Conservation (phyloP, 2,113 vertebrate genomes). For the Pygoscelis adeliae region DNA sequence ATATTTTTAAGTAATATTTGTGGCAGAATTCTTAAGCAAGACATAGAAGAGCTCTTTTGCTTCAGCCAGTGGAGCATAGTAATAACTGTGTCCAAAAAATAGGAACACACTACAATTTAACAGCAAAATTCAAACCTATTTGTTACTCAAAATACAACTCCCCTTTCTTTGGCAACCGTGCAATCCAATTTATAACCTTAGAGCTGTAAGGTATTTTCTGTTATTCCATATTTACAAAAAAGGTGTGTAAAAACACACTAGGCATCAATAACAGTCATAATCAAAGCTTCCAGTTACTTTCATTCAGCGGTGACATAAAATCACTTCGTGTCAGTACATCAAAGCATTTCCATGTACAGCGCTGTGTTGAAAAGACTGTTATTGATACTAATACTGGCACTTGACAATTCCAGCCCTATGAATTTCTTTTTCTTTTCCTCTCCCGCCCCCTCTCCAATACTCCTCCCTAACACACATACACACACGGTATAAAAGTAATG, state of each 20-base stretch:
- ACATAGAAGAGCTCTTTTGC: neutral
- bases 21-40: neutral
- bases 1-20: neutral
- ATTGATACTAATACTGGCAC: neutral
- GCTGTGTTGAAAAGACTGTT: neutral
- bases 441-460: neutral
- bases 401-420: neutral
- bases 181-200: neutral
- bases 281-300: conserved; percentile 40
- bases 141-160: neutral
- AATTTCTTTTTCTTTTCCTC: neutral
- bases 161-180: neutral
- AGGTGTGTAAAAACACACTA: conserved; percentile 27
- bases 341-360: neutral
- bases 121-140: neutral
- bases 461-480: neutral
- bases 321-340: conserved; percentile 32
- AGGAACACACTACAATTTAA: neutral
- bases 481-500: neutral
- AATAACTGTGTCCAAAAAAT: neutral
- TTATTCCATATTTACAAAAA: conserved; percentile 13
- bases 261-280: conserved; percentile 6
- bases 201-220: neutral
- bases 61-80: neutral
- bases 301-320: conserved; percentile 19